Conservation (phyloP, 2,888 invertebrate species). For the Apeira syringaria region DNA sequence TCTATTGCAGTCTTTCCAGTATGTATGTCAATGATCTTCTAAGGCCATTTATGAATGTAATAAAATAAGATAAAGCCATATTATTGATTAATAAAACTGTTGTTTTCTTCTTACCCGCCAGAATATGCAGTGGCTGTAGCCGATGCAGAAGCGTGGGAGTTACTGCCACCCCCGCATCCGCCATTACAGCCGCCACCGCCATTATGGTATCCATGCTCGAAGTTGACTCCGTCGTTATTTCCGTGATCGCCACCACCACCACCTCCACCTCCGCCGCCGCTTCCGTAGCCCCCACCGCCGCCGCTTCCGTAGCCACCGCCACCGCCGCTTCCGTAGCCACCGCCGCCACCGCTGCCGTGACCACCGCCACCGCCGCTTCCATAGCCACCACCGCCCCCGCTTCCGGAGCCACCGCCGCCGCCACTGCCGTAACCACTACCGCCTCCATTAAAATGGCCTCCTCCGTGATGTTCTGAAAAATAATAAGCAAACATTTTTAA, state of each 20-base stretch:
- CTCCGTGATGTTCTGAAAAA: neutral
- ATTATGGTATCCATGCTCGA: slow-evolving; percentile 10
- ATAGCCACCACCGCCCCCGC: slow-evolving; percentile 28
- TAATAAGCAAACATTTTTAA: too few species aligned
- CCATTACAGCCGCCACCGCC: slow-evolving; percentile 35
- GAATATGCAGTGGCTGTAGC: slow-evolving; percentile 34
- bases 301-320: slow-evolving; percentile 28
- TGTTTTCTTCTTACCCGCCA: slow-evolving; percentile 1
- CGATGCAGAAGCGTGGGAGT: slow-evolving; percentile 32
- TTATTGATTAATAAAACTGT: neutral
- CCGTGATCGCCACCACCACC: slow-evolving; percentile 28
- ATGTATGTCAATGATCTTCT: too few species aligned
- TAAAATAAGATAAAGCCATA: too few species aligned
- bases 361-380: slow-evolving; percentile 30
- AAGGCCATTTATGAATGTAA: too few species aligned
- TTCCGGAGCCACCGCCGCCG: slow-evolving; percentile 10
- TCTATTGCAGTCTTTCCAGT: too few species aligned
- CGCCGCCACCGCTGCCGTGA: slow-evolving; percentile 25
- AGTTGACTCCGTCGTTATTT: slow-evolving; percentile 19
- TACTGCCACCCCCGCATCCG: slow-evolving; percentile 17
- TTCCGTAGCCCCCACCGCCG: slow-evolving; percentile 33
- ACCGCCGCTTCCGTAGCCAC: slow-evolving; percentile 26
- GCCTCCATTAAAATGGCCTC: neutral
- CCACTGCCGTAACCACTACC: slow-evolving; percentile 27
- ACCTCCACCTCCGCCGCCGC: slow-evolving; percentile 23